Evolutionary conservation across 2,888 invertebrate species (phyloP), one percentile per base, ranked within the genome.

Genomic region (Adela reaumurella): DNA sequence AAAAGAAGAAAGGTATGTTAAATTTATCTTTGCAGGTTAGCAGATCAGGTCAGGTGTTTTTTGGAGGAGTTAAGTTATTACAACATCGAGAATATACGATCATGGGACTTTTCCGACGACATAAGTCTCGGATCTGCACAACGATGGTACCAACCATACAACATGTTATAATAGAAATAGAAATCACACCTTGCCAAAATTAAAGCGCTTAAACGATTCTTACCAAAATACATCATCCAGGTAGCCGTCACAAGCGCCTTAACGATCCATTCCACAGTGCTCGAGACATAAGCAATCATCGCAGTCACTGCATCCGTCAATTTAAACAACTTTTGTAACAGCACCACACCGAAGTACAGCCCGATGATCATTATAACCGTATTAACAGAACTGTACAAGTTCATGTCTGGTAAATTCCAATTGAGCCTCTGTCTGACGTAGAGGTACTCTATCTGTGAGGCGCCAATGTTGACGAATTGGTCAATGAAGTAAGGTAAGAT

Each of bases 391-490:
- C 78, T 76, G 60, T 74, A 89, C 28, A 73, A 65, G 0, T 86
- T 87, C 56, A 77, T 88, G 20, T 84, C 74, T 47, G 78, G 67
- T 29, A 88, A 68, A 16, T 82, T 74, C 90, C 89, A 90, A 17
- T 82, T 72, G 42, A 90, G 82, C 58, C 83, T 83, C 35, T 82
- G 74, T 52, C 86, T 80, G 5, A 83, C 65, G 57, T 86, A 90
- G 55, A 87, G 58, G 59, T 84, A 89, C 46, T 81, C 78, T n/a
- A 89, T 70, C 10, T 67, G 58, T n/a, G 64, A 49, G 19, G 77
- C 85, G 53, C 76, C 70, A 3, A 73, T 46, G n/a, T n/a, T n/a
- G 18, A 71, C 63, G 51, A 79, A 67, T 51, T 78, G 57, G 14
- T 35, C 35, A 59, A 59, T 71, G 55, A 63, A 65, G 59, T 58